Conservation (phyloP, 2,888 invertebrate genomes). For the Hirtodrosophila trivittata region DNA sequence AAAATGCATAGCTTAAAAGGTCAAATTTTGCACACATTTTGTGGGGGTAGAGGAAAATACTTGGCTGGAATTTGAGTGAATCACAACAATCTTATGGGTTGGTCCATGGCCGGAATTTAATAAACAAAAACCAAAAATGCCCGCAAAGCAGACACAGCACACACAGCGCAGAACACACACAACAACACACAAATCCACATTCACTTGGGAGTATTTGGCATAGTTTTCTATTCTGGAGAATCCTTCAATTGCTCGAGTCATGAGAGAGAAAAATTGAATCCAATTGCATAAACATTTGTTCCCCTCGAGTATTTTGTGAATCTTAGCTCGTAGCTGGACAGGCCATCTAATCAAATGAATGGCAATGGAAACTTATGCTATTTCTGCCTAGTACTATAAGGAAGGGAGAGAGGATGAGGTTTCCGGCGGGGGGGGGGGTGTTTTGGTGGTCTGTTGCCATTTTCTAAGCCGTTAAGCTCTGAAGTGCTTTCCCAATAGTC, state of each 20-base stretch:
- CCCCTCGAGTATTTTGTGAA: constrained; percentile 43
- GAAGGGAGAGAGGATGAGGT: too few relatives aligned
- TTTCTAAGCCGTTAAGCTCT: constrained; percentile 75
- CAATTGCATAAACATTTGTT: constrained; percentile 69
- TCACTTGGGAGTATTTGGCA: constrained; percentile 22
- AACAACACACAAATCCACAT: constrained; percentile 10
- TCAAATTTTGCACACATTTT: constrained; percentile 24
- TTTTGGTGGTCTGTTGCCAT: constrained; percentile 17
- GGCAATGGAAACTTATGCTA: constrained; percentile 46
- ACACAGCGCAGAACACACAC: constrained; percentile 17
- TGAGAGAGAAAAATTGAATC: constrained; percentile 62
- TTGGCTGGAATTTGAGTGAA: constrained; percentile 31
- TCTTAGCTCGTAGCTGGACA: constrained; percentile 12
- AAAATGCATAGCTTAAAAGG: constrained; percentile 45
- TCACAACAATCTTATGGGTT: constrained; percentile 23
- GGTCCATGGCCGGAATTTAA: constrained; percentile 46
- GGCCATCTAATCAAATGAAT: constrained; percentile 63
- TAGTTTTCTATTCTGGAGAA: constrained; percentile 11
- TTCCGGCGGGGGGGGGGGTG: neutral
- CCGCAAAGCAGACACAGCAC: constrained; percentile 26
- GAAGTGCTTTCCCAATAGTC: constrained; percentile 49
- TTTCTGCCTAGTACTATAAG: constrained; percentile 10
- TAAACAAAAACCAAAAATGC: constrained; percentile 62
- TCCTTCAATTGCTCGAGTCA: constrained; percentile 46
- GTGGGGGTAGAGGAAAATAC: neutral